These are phyloP conservation scores for Leguminivora glycinivorella DNA, from an alignment of 1,140 invertebrate genomes.

Conservation along the genomic window DNA sequence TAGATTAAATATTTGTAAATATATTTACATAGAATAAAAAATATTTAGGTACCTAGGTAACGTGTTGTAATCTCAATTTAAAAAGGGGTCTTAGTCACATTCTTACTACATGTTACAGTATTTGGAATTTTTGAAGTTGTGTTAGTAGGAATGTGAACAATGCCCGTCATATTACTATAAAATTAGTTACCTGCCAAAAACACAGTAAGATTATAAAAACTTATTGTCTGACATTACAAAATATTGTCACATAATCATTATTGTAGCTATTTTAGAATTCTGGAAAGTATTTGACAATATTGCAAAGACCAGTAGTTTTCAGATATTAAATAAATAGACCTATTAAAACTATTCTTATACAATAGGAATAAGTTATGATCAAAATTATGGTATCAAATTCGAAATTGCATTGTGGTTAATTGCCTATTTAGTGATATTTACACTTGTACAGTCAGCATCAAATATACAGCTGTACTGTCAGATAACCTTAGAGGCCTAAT, in stretches of 20 bases:
- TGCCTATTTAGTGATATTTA: too few relatives aligned
- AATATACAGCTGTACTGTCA: too few relatives aligned
- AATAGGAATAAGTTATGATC: neutral
- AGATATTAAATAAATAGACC: slow-evolving; percentile 11
- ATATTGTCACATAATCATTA: neutral
- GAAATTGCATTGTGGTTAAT: neutral
- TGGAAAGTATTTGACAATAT: slow-evolving; percentile 22
- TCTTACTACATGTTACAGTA: slow-evolving; percentile 51
- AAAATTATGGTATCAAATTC: neutral
- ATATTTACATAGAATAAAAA: slow-evolving; percentile 49
- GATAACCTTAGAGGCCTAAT: too few relatives aligned
- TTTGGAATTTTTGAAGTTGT: neutral
- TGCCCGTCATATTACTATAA: neutral
- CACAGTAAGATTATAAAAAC: neutral
- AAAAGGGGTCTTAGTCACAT: slow-evolving; percentile 70
- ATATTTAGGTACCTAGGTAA: slow-evolving; percentile 47
- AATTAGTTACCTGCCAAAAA: slow-evolving; percentile 31
- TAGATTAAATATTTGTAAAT: slow-evolving; percentile 51
- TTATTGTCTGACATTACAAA: neutral
- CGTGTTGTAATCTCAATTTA: slow-evolving; percentile 67
- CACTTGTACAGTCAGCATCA: neutral
- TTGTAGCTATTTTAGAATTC: neutral
- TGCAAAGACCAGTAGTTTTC: slow-evolving; percentile 15
- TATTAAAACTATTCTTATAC: neutral
- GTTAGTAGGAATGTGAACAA: neutral